Base-by-base conservation (phyloP, 1,140 invertebrate species). In the Drosophila rufa region DNA sequence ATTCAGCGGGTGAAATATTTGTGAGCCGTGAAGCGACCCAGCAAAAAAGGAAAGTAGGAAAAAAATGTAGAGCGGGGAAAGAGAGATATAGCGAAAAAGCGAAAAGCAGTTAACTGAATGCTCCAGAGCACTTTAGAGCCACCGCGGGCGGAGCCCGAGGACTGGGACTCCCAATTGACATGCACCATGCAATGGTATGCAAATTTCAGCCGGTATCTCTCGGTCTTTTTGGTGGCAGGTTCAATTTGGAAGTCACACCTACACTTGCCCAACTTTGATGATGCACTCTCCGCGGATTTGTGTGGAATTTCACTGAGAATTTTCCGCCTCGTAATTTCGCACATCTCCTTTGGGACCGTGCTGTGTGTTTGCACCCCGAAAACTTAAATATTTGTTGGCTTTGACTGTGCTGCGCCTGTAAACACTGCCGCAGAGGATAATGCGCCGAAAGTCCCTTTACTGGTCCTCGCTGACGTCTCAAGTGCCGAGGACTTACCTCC, bases 1-100 rank as follows among this genome's bases (percentile, higher is more conserved):
- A 90, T 90, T 90, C 79, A 66, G 51, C 47, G 85, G 45, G 60
- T 84, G 85, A 80, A 87, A 87, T 90, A 89, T 87, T 87, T 80
- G 84, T 76, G 77, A 90, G 46, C 73, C 71, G 68, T 70, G 73
- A 84, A 74, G 67, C 45, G 30, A 43, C 45, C 46, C 36, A 33
- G 61, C 14, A 50, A 38, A 68, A 36, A 36, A 12, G 3, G 22
- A 7, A 14, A 38, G 33, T 4, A 40, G n/a, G 19, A 9, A 22
- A 56, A 55, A 56, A 56, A 30, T 30, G 40, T 40, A 40, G 25
- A 56, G 40, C 5, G 6, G 30, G 14, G 50, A 6, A 30, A 30
- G 27, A 5, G 27, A 6, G 27, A 6, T 25, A 30, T 5, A 30
- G 27, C 27, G 27, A 53, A 51, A 53, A 53, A 53, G 36, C 36